Percentiles rank a stretch among this genome's conserved stretches.
Conservation (phyloP, 2,113 vertebrate species). For the Pterocles burchelli region DNA sequence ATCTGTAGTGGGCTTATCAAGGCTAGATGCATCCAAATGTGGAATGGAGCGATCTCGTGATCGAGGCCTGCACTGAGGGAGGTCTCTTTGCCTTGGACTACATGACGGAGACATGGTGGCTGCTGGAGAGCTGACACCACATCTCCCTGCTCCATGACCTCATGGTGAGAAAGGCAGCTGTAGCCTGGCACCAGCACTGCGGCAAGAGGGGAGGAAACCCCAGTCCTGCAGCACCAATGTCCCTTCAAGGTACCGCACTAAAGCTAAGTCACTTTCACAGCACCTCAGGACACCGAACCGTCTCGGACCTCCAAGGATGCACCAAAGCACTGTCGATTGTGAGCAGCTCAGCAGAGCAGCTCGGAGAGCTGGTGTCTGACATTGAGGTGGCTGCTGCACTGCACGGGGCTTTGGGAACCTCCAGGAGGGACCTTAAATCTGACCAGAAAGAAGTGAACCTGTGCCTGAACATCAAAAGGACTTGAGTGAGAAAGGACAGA, state of each 20-base stretch:
- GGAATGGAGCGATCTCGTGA: background rate
- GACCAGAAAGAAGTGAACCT: background rate
- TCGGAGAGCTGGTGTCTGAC: background rate
- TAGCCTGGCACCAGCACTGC: background rate
- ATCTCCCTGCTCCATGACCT: background rate
- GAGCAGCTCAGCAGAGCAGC: background rate
- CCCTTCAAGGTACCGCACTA: background rate
- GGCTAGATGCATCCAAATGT: rapidly evolving
- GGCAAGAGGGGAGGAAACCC: background rate
- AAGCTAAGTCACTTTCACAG: rapidly evolving
- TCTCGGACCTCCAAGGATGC: background rate
- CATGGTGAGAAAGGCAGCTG: background rate
- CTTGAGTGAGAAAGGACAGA: background rate
- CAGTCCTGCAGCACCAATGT: background rate
- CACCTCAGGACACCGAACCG: rapidly evolving
- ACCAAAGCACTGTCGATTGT: background rate
- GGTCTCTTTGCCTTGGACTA: background rate
- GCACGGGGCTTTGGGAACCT: background rate
- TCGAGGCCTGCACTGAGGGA: background rate
- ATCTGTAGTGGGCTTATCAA: background rate
- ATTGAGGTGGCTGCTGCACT: background rate
- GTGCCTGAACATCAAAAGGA: background rate
- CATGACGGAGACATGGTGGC: rapidly evolving
- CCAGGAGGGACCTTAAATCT: background rate
- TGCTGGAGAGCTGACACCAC: background rate